These are phyloP conservation scores for Cynodonichthys magdalenae DNA, from an alignment of 2,797 vertebrate genomes.

Conservation along the genomic window DNA sequence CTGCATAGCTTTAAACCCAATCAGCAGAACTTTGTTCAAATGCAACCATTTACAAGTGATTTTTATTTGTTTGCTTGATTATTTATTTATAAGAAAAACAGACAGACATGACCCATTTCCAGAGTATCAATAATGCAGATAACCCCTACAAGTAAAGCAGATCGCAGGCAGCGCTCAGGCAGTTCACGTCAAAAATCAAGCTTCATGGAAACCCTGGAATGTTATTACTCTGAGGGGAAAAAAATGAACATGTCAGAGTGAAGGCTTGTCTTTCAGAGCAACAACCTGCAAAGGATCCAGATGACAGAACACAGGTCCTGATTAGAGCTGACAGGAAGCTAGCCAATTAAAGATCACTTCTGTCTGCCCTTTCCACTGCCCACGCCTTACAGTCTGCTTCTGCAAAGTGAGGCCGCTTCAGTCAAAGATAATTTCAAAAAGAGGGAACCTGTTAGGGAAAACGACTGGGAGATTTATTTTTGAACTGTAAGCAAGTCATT, in stretches of 20 bases:
- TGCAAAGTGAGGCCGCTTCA: slow-evolving; percentile 32
- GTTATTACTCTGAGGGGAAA: slow-evolving; percentile 45
- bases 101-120: slow-evolving; percentile 20
- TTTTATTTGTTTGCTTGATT: not conserved
- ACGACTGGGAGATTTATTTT: slow-evolving; percentile 50
- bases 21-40: not conserved
- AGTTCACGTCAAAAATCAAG: slow-evolving; percentile 39
- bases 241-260: slow-evolving; percentile 61
- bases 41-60: slow-evolving; percentile 1
- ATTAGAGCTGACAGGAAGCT: slow-evolving; percentile 66
- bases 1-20: not conserved
- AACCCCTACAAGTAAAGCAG: slow-evolving; percentile 22
- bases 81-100: not conserved
- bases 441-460: slow-evolving; percentile 48
- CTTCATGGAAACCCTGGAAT: slow-evolving; percentile 35
- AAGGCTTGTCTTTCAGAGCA: slow-evolving; percentile 57
- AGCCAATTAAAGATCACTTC: slow-evolving; percentile 75
- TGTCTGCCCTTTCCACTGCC: slow-evolving; percentile 60
- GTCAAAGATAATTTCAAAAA: slow-evolving; percentile 56
- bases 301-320: slow-evolving; percentile 69
- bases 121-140: slow-evolving; percentile 31
- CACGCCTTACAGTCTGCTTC: slow-evolving; percentile 46
- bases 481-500: slow-evolving; percentile 57
- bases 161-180: slow-evolving; percentile 31
- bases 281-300: slow-evolving; percentile 67